Percentiles rank a stretch among this genome's conserved stretches.
Conservation (phyloP, 2,888 invertebrate species). For the Brachyopa scutellaris region DNA sequence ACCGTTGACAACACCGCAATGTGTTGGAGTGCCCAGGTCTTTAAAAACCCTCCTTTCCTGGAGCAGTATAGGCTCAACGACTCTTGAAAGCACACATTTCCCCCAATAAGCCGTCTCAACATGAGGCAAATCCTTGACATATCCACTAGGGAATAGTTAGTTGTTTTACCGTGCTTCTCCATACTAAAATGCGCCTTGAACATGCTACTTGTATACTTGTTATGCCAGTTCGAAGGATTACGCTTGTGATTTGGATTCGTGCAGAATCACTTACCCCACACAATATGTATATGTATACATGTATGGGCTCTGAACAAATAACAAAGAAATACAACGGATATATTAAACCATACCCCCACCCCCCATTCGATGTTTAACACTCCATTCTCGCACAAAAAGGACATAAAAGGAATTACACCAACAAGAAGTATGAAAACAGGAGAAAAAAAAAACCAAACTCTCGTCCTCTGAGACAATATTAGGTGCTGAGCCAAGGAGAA, state of each 20-base stretch:
- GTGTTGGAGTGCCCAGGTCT: too few relatives aligned
- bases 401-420: constrained; percentile 50
- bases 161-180: not conserved
- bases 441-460: constrained; percentile 20
- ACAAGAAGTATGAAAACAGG: not conserved
- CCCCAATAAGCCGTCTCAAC: too few relatives aligned
- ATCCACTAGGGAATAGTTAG: constrained; percentile 2
- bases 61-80: too few relatives aligned
- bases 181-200: constrained; percentile 26
- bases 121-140: constrained; percentile 29
- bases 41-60: too few relatives aligned
- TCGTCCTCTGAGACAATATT: constrained; percentile 31
- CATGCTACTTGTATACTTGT: constrained; percentile 45
- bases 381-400: constrained; percentile 66
- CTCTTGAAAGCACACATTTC: too few relatives aligned
- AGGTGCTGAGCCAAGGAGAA: constrained; percentile 63
- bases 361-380: constrained; percentile 58
- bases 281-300: not conserved
- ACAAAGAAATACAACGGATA: constrained; percentile 19
- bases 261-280: constrained; percentile 56
- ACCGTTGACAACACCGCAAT: too few relatives aligned
- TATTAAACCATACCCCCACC: not conserved
- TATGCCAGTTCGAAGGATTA: constrained; percentile 44
- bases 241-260: constrained; percentile 27
- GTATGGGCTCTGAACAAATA: constrained; percentile 17